These are phyloP conservation scores for Eudasyphora cyanicolor DNA, from an alignment of 2,888 invertebrate genomes.

Conservation along the genomic window DNA sequence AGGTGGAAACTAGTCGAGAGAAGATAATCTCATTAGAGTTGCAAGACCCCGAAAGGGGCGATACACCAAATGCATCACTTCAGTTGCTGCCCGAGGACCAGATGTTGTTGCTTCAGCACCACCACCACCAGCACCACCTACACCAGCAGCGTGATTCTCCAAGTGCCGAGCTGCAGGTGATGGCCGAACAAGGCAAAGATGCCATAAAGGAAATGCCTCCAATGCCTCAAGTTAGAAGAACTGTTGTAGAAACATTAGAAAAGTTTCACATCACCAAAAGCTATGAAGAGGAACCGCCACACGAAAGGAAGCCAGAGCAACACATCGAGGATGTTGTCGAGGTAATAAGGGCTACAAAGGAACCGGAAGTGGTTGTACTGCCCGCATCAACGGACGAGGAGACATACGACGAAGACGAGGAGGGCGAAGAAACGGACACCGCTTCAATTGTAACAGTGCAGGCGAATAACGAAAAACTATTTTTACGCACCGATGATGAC, in stretches of 20 bases:
- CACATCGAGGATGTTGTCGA: constrained; percentile 54
- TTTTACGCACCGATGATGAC: constrained; percentile 75
- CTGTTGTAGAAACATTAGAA: constrained; percentile 54
- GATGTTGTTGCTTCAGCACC: constrained; percentile 32
- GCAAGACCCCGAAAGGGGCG: constrained; percentile 81
- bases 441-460: constrained; percentile 81
- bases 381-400: constrained; percentile 63
- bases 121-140: constrained; percentile 8
- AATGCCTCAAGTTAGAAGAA: constrained; percentile 47
- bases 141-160: too few relatives aligned
- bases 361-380: constrained; percentile 23
- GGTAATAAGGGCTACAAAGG: constrained; percentile 43
- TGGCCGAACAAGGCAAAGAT: not conserved
- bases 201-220: constrained; percentile 34
- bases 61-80: constrained; percentile 64
- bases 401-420: constrained; percentile 76
- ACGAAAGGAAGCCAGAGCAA: constrained; percentile 68
- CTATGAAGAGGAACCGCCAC: constrained; percentile 34
- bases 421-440: constrained; percentile 82
- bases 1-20: constrained; percentile 94
- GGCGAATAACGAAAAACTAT: constrained; percentile 78
- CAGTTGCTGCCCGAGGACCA: constrained; percentile 48
- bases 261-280: constrained; percentile 46
- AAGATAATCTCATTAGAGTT: constrained; percentile 94
- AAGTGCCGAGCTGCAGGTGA: too few relatives aligned